These are phyloP conservation scores for Oxygymnocypris stewartii DNA, from an alignment of 2,113 vertebrate genomes.

Conservation along the genomic window DNA sequence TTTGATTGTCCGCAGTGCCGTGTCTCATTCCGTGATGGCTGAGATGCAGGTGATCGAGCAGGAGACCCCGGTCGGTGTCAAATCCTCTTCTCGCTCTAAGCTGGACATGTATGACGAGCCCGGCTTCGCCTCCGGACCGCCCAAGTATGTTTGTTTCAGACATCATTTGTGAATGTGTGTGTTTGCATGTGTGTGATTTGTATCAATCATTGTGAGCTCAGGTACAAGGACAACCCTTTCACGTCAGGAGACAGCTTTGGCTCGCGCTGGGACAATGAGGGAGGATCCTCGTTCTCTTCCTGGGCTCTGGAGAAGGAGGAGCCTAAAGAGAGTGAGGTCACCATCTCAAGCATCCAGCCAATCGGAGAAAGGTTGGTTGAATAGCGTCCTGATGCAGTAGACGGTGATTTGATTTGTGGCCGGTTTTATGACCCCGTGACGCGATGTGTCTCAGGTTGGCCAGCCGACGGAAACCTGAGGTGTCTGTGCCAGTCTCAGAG, in stretches of 20 bases:
- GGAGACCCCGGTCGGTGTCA: slow-evolving; percentile 85
- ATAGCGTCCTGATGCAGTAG: neutral
- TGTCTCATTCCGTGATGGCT: slow-evolving; percentile 93
- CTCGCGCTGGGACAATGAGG: slow-evolving; percentile 87
- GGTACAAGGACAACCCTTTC: slow-evolving; percentile 96
- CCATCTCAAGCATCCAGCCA: slow-evolving; percentile 90
- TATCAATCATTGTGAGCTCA: slow-evolving; percentile 55
- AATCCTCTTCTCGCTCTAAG: slow-evolving; percentile 86
- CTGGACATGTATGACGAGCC: slow-evolving; percentile 92
- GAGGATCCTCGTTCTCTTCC: slow-evolving; percentile 73
- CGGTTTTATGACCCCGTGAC: neutral
- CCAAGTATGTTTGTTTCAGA: slow-evolving; percentile 80
- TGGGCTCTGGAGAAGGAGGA: slow-evolving; percentile 92
- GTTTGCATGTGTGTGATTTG: neutral
- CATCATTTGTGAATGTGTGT: neutral
- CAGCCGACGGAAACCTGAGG: slow-evolving; percentile 85
- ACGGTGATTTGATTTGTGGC: neutral
- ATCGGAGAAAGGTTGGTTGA: slow-evolving; percentile 85
- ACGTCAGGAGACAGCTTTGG: slow-evolving; percentile 87
- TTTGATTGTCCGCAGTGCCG: slow-evolving; percentile 71
- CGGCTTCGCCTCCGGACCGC: slow-evolving; percentile 93
- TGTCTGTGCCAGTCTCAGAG: slow-evolving; percentile 72
- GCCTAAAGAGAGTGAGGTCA: slow-evolving; percentile 86
- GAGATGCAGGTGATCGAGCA: slow-evolving; percentile 99
- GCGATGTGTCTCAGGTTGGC: slow-evolving; percentile 74